phyloP scores from a whole-genome alignment of 92 coral and sea anemone species.

The Umimayanthus chanpuru region DNA sequence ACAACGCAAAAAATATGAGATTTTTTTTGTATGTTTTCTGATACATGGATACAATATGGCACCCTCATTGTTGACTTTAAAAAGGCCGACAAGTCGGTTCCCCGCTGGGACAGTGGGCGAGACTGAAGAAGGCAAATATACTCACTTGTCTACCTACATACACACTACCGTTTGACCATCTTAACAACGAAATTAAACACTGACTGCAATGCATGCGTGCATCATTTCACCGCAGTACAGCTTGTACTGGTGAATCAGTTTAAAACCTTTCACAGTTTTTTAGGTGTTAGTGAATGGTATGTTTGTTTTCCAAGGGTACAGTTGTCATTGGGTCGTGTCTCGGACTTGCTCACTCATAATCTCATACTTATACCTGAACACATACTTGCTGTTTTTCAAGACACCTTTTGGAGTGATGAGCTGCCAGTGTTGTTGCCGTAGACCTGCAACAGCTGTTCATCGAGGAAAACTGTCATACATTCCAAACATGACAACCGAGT shows the following conservation, averaged over 20 bases:
- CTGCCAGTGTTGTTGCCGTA: not conserved
- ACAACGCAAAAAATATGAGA: not conserved
- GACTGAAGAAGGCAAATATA: not conserved
- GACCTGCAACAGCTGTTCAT: constrained; percentile 11
- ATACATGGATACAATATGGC: constrained; percentile 37
- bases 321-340: not conserved
- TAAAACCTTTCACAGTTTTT: constrained; percentile 20
- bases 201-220: not conserved
- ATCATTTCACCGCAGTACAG: not conserved
- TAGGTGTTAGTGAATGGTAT: constrained; percentile 1
- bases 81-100: constrained; percentile 27
- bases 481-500: constrained; percentile 16
- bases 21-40: not conserved
- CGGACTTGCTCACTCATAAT: not conserved
- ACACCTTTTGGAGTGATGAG: not conserved
- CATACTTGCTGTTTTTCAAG: not conserved
- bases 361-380: constrained; percentile 15
- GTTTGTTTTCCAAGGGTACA: not conserved
- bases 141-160: constrained; percentile 1
- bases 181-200: not conserved
- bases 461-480: not conserved
- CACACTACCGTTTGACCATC: not conserved
- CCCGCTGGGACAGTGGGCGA: constrained; percentile 38
- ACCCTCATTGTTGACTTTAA: constrained; percentile 44
- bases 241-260: not conserved